Evolutionary conservation across 2,113 vertebrate genomes (phyloP), one percentile per base, ranked within the genome.

Genomic region (Pseudorectes ferrugineus): DNA sequence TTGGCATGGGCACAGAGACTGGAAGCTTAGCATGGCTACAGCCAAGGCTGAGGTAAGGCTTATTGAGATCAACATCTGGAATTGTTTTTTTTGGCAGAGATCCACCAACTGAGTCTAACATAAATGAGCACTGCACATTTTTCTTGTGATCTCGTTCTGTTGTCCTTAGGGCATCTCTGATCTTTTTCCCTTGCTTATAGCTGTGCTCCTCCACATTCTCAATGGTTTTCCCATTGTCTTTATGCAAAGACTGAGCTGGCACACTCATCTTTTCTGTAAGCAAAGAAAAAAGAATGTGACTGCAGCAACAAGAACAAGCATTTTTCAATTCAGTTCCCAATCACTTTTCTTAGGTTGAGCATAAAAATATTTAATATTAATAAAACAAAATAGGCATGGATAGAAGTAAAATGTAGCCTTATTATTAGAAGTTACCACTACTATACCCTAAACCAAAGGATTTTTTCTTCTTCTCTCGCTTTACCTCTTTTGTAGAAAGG

Each of bases 1-100:
- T 98, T 35, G 98, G 97, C 97, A 99, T 97, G 66, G 99, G 99
- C 98, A 99, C 98, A 38, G 99, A 98, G 48, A 99, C 98, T 8
- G 99, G 99, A 65, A 99, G 98, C 96, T 99, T 99, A 91, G 98
- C 96, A 21, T 98, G 99, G 98, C 98, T 98, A 97, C 99, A 99
- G 97, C 99, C 99, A 94, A 99, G 98, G 93, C 99, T 99, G 98
- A 99, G 98, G 98, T 99, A 99, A 98, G 99, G 99, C 97, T 99
- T 99, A 97, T 99, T 98, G 88, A 99, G 99, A 97, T 99, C 99
- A 98, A 99, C 99, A 95, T 96, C 99, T 68, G 98, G 97, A 94
- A 99, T 97, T 75, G 98, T 0, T n/a, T 99, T 97, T 97, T 99
- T 99, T 95, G 99, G 98, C 87, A 99, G 96, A 58, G 99, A 96